Base-by-base conservation (phyloP, 2,888 invertebrate species). In the Macaria liturata region DNA sequence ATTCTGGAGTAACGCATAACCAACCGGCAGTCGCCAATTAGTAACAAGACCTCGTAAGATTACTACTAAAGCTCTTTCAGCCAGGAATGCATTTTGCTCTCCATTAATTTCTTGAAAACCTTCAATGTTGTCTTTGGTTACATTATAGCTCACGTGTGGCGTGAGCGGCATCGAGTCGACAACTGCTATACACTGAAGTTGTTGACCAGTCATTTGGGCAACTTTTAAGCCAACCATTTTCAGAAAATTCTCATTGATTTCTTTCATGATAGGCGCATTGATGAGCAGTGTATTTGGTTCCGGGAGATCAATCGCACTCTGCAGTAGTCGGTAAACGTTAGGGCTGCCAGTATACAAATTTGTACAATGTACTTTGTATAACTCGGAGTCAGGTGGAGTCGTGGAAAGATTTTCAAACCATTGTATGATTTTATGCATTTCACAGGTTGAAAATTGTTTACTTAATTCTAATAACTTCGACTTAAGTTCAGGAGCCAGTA, bases 81-180 rank as follows among this genome's bases (percentile, higher is more conserved):
- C 72, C 4, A 66, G 70, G 20, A 52, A 8, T 42, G 65, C 49
- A 0, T 59, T 50, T 52, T 69, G 68, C 3, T 61, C 37, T 20
- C 68, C 70, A 32, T 72, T 59, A 39, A 71, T 52, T 57, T 73
- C 71, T 31, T 72, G 70, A 9, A 73, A 71, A 4, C 73, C 73
- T 7, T 61, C 51, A 8, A 73, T 66, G 57, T 56, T 71, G 34
- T 75, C 69, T 9, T 64, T 9, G 49, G 59, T 65, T 5, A 65
- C 59, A 49, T 68, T 51, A 57, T 69, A 71, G 59, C 61, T 66
- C 4, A 73, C 32, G 42, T 67, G 56, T 8, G 62, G 45, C 53
- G 70, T 69, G 42, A 74, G 49, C 32, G 50, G 53, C 61, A 67
- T 70, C 1, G 64, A 49, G 39, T 59, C 68, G 9, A 71, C 49